Evolutionary conservation across 30 jellyfish, hydroid and myxozoan genomes (phyloP).

Genomic region (Euphysa ruthae): DNA sequence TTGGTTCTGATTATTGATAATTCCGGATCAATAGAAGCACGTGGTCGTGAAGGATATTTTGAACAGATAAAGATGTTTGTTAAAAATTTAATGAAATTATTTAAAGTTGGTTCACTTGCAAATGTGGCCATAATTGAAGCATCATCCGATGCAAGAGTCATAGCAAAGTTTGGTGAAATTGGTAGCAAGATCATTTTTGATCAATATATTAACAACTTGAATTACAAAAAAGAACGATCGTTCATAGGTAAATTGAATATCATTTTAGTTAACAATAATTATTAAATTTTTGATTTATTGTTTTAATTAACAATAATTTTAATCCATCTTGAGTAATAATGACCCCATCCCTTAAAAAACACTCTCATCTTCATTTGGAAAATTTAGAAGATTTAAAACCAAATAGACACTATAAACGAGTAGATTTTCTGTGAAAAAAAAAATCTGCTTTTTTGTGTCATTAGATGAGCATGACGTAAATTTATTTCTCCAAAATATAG

Average conservation of each 20-base stretch:
- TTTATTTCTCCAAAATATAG: too few relatives aligned
- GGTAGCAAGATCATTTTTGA: conserved; percentile 48
- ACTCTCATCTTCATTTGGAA: too few relatives aligned
- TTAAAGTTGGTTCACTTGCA: conserved; percentile 57
- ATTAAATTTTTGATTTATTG: neutral
- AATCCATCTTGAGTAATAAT: neutral
- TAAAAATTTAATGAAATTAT: conserved; percentile 45
- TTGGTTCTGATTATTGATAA: conserved; percentile 67
- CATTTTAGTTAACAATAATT: too few relatives aligned
- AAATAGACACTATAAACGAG: too few relatives aligned
- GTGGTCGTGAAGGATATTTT: conserved; percentile 72
- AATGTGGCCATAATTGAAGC: conserved; percentile 84
- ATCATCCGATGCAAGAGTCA: conserved; percentile 60
- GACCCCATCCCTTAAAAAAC: too few relatives aligned
- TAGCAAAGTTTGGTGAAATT: conserved; percentile 62
- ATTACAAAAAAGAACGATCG: conserved; percentile 64
- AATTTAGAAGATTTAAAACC: too few relatives aligned
- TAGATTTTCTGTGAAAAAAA: too few relatives aligned
- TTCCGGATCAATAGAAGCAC: conserved; percentile 90
- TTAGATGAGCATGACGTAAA: too few relatives aligned
- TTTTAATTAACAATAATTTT: too few relatives aligned
- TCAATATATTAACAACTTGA: conserved; percentile 42
- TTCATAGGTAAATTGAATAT: conserved; percentile 58
- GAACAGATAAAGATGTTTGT: conserved; percentile 54
- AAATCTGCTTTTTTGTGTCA: too few relatives aligned